A percentile compares a stretch with the other conserved stretches of the same genome.
Evolutionary conservation across 2,797 vertebrate genomes (phyloP).

Genomic region (Pseudocheirus occidentalis): DNA sequence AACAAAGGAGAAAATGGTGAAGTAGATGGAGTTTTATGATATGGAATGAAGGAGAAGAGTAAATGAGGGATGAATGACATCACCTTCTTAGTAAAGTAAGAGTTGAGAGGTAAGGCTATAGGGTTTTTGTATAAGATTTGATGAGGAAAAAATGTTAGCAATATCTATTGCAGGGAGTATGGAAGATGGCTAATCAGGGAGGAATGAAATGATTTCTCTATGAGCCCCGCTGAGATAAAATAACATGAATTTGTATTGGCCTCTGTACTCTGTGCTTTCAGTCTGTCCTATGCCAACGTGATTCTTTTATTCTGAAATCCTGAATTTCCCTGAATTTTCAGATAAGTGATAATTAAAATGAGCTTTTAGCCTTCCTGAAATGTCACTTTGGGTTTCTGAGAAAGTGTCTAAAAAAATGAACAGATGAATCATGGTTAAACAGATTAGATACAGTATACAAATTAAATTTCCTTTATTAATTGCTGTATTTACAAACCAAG

Average conservation of each 20-base stretch:
- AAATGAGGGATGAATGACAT: not conserved
- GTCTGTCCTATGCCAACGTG: conserved; percentile 30
- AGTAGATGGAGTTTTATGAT: not conserved
- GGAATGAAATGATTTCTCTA: not conserved
- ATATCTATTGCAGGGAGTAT: not conserved
- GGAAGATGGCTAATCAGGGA: not conserved
- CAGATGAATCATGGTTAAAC: conserved; percentile 44
- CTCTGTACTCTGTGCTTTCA: conserved; percentile 31
- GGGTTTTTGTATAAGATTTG: not conserved
- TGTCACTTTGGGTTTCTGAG: conserved; percentile 57
- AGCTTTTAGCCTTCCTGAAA: conserved; percentile 35
- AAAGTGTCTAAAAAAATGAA: conserved; percentile 55
- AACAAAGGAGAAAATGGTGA: not conserved
- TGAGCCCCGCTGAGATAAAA: not conserved
- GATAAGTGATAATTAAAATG: conserved; percentile 41
- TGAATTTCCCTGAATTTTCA: conserved; percentile 37
- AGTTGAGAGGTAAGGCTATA: not conserved
- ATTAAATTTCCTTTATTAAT: conserved; percentile 54
- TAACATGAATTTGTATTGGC: not conserved
- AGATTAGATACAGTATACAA: conserved; percentile 47
- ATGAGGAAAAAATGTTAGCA: not conserved
- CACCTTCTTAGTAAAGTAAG: not conserved
- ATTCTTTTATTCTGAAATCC: conserved; percentile 47
- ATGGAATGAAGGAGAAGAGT: not conserved
- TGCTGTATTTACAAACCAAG: conserved; percentile 53